phyloP scores from a whole-genome alignment of 1,140 invertebrate genomes.

The Bathynomus jamesi region DNA sequence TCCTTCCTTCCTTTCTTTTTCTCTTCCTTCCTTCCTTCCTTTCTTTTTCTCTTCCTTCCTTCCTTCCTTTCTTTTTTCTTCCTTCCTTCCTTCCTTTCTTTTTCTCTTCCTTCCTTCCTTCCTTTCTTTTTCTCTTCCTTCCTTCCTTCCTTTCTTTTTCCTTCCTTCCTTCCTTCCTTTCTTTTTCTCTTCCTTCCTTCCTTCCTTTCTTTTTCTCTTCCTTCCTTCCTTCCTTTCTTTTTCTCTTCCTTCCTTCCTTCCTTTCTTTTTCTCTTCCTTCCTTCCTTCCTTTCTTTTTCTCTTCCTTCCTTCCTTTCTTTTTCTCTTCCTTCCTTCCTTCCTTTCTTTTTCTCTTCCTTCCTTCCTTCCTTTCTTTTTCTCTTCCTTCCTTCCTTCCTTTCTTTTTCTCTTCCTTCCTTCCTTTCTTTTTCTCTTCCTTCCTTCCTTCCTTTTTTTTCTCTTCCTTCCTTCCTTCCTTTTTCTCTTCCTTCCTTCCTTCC shows the following conservation, averaged over 20 bases:
- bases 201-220: neutral
- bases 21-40: neutral
- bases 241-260: neutral
- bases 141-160: neutral
- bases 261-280: neutral
- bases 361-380: no score
- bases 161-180: neutral
- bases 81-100: neutral
- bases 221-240: neutral
- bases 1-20: neutral
- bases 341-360: neutral
- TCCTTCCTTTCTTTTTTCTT: neutral
- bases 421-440: no score
- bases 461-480: neutral
- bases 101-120: neutral
- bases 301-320: neutral
- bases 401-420: no score
- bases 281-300: neutral
- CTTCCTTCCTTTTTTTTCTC: no score
- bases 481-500: neutral
- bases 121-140: neutral
- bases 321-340: no score
- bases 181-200: neutral
- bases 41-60: neutral
- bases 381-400: no score